Base-by-base conservation (phyloP, 2,888 invertebrate species). In the Tryphoninae sp. region DNA sequence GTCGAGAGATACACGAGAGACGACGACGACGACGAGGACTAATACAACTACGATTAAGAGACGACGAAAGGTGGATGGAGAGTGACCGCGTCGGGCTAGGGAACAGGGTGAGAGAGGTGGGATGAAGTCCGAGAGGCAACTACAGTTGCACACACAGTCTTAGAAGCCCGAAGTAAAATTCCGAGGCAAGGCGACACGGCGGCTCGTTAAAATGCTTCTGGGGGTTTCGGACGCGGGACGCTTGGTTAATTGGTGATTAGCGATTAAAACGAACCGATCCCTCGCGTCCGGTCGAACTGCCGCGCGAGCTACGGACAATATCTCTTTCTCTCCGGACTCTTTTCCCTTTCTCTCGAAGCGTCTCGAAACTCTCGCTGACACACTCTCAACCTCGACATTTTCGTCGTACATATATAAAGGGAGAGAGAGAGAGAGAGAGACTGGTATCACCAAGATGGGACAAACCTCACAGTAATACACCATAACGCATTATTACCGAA, bases 191-290 rank as follows among this genome's bases (percentile, higher is more conserved):
- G 86, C 90, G 90, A 91, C 92, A 91, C 89, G 88, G 90, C 91
- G 90, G 91, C 91, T 92, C 91, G 91, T 92, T 92, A 92, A 92
- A 92, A 91, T 91, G 91, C 90, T 92, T 92, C 90, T 90, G 91
- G 89, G 90, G 89, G 89, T 91, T 92, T 91, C 86, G 91, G 91
- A 87, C 89, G 88, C 89, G 88, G 89, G 90, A 91, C 89, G 89
- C 87, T 86, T 86, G 89, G 91, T 91, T 92, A 92, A 92, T 92
- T 92, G 91, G 91, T 91, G 92, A 92, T 92, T 92, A 92, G 90
- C 91, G 91, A 92, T 91, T 91, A 92, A 92, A 91, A 91, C 91
- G 89, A 91, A 90, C 88, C 90, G 89, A 89, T 89, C 87, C 86
- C 85, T 89, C 85, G 81, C 81, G 81, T 83, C 83, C 81, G 83